phyloP scores from a whole-genome alignment of 2,113 vertebrate species.

The Canis aureus region DNA sequence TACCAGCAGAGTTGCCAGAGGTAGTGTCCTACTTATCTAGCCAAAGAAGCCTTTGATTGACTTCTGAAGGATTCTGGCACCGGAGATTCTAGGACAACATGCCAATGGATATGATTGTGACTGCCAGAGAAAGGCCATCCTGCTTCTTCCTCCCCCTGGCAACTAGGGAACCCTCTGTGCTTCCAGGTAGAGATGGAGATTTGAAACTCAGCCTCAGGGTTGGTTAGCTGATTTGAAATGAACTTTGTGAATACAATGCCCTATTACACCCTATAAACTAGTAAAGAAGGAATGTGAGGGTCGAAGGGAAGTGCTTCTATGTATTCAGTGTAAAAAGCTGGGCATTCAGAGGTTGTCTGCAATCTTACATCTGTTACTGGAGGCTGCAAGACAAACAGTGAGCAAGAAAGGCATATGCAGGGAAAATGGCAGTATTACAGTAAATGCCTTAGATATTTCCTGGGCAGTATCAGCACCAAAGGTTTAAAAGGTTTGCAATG shows the following conservation, averaged over 20 bases:
- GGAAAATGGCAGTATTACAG: background rate
- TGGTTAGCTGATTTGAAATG: constrained; percentile 14
- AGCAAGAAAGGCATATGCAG: background rate
- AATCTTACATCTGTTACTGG: background rate
- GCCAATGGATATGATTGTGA: background rate
- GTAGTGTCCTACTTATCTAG: background rate
- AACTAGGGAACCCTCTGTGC: background rate
- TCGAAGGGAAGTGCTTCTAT: background rate
- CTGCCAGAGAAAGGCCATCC: background rate
- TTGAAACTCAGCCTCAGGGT: background rate
- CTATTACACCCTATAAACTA: background rate
- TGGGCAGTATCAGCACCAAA: background rate
- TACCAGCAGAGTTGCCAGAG: constrained; percentile 1
- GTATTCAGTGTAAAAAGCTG: background rate
- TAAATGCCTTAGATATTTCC: background rate
- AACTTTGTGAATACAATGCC: background rate
- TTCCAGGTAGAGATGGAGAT: background rate
- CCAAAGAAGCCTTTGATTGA: background rate
- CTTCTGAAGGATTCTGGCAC: background rate
- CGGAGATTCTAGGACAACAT: background rate
- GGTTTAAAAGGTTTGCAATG: background rate
- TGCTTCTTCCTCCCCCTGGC: background rate
- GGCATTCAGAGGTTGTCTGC: background rate
- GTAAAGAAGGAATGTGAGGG: background rate
- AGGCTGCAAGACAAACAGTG: background rate